Conservation (phyloP, 2,888 invertebrate genomes). For the Thera britannica region DNA sequence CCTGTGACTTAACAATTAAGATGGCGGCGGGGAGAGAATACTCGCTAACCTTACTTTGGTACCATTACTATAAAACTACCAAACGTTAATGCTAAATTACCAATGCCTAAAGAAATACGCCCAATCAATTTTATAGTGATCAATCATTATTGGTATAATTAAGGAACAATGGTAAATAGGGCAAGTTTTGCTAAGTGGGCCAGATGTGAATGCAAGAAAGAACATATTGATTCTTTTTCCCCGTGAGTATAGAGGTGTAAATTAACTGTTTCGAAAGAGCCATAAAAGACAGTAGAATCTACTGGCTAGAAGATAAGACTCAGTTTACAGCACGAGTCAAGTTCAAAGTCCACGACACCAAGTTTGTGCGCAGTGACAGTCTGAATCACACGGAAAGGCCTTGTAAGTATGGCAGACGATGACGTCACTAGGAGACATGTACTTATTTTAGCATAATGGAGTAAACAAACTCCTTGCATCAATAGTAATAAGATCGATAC, state of each 20-base stretch:
- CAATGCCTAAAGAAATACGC: too few relatives aligned
- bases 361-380: neutral
- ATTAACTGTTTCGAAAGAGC: neutral
- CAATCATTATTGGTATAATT: too few relatives aligned
- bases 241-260: too few relatives aligned
- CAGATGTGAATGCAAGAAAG: too few relatives aligned
- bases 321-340: slow-evolving; percentile 1
- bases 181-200: too few relatives aligned
- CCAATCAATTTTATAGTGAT: too few relatives aligned
- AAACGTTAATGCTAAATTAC: neutral
- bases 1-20: slow-evolving; percentile 32
- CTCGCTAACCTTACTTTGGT: neutral
- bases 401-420: slow-evolving; percentile 3
- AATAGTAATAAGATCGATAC: slow-evolving; percentile 7
- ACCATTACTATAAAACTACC: neutral
- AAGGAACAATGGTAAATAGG: too few relatives aligned
- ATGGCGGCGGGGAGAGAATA: slow-evolving; percentile 6
- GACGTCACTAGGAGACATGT: neutral
- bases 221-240: too few relatives aligned
- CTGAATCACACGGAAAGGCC: slow-evolving; percentile 10
- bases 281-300: neutral
- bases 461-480: slow-evolving; percentile 1
- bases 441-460: neutral
- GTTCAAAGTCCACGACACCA: slow-evolving; percentile 6
- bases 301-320: neutral